Evolutionary conservation across 2,113 vertebrate genomes (phyloP).

Genomic region (Laticauda laticaudata): DNA sequence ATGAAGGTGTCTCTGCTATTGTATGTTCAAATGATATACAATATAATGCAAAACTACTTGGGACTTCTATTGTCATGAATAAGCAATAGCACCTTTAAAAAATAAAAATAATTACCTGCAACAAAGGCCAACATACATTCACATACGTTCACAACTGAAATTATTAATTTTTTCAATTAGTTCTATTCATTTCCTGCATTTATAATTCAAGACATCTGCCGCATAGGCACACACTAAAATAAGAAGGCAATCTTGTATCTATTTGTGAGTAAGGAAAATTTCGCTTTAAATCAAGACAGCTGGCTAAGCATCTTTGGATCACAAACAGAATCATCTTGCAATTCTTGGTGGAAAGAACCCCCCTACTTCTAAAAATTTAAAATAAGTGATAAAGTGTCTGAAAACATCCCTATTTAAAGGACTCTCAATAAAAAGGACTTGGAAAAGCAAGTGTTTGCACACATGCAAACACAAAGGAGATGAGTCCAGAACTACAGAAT

Average conservation of each 20-base stretch:
- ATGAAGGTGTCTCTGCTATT: background rate
- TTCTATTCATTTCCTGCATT: background rate
- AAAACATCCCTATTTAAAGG: too few species aligned
- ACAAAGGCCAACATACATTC: background rate
- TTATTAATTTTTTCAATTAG: background rate
- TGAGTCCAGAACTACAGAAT: background rate
- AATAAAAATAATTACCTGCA: background rate
- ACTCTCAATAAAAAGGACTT: too few species aligned
- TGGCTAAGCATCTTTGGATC: background rate
- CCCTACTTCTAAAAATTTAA: background rate
- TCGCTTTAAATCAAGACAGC: background rate
- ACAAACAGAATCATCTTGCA: background rate
- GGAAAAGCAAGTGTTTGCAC: too few species aligned
- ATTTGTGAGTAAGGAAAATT: background rate
- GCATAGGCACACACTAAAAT: background rate
- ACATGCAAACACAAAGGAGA: background rate
- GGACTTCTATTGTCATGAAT: background rate
- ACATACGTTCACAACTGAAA: background rate
- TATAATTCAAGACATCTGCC: background rate
- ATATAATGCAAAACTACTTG: background rate
- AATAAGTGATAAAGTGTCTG: background rate
- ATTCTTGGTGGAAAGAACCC: background rate
- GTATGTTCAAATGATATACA: background rate
- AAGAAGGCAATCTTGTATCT: background rate
- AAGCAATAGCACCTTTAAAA: background rate